Conservation (phyloP, 2,888 invertebrate genomes). For the Agrenia bidenticulata region DNA sequence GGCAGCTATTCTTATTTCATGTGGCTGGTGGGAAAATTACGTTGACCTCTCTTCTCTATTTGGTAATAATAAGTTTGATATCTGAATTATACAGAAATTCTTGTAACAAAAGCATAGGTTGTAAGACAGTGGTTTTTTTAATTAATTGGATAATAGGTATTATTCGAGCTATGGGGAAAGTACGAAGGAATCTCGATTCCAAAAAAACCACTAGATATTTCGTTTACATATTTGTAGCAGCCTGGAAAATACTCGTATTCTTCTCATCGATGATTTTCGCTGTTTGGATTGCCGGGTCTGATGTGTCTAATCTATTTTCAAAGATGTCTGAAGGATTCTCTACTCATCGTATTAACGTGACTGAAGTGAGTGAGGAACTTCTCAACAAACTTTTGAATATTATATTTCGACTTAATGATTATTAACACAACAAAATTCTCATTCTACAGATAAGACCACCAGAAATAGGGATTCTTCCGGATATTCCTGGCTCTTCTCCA, state of each 20-base stretch:
- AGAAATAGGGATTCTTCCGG: conserved; percentile 61
- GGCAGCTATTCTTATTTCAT: conserved; percentile 79
- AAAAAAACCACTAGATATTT: conserved; percentile 76
- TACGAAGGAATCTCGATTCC: conserved; percentile 71
- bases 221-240: conserved; percentile 82
- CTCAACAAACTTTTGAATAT: neutral
- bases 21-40: conserved; percentile 99
- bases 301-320: conserved; percentile 73
- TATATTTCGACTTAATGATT: no score
- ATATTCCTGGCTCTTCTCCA: conserved; percentile 70
- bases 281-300: conserved; percentile 73
- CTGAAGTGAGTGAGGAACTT: conserved; percentile 61
- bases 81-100: conserved; percentile 7
- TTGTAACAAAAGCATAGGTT: no score
- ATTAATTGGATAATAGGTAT: conserved; percentile 27
- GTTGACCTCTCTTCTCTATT: conserved; percentile 82
- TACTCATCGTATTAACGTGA: conserved; percentile 74
- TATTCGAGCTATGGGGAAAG: conserved; percentile 65
- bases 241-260: conserved; percentile 87
- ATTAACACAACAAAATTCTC: no score
- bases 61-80: conserved; percentile 58
- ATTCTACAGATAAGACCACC: conserved; percentile 34
- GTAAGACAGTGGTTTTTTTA: conserved; percentile 10
- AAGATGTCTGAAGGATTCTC: conserved; percentile 74
- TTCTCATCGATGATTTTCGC: conserved; percentile 72